phyloP scores from a whole-genome alignment of 2,888 invertebrate species.

The Arge pagana region DNA sequence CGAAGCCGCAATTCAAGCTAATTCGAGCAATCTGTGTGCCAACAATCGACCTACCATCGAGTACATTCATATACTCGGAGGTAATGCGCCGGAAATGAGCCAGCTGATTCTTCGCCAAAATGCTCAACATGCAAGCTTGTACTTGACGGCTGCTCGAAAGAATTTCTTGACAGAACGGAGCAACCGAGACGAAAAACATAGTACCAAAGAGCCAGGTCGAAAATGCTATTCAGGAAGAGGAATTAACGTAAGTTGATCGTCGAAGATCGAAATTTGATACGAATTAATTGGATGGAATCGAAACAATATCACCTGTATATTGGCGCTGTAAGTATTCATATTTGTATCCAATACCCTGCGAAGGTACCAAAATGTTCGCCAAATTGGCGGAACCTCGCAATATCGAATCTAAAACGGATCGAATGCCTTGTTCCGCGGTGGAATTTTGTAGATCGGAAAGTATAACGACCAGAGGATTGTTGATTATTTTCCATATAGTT shows the following conservation, averaged over 20 bases:
- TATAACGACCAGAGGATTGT: constrained; percentile 65
- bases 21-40: too few relatives aligned
- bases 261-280: constrained; percentile 56
- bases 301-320: constrained; percentile 39
- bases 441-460: constrained; percentile 65
- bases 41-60: constrained; percentile 47
- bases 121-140: constrained; percentile 49
- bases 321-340: constrained; percentile 36
- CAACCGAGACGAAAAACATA: constrained; percentile 67
- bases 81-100: constrained; percentile 43
- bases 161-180: constrained; percentile 45
- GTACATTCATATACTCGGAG: constrained; percentile 42
- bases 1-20: too few relatives aligned
- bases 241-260: background rate
- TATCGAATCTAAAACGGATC: constrained; percentile 64
- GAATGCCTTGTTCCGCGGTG: constrained; percentile 64
- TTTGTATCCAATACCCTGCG: constrained; percentile 32
- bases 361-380: constrained; percentile 45
- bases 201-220: constrained; percentile 72
- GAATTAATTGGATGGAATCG: background rate
- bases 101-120: constrained; percentile 44
- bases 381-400: constrained; percentile 44
- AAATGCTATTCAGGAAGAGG: constrained; percentile 58
- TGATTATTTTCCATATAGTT: constrained; percentile 67
- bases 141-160: constrained; percentile 44